Evolutionary conservation across 2,113 vertebrate species (phyloP).

Genomic region (Corydoras maculifer): DNA sequence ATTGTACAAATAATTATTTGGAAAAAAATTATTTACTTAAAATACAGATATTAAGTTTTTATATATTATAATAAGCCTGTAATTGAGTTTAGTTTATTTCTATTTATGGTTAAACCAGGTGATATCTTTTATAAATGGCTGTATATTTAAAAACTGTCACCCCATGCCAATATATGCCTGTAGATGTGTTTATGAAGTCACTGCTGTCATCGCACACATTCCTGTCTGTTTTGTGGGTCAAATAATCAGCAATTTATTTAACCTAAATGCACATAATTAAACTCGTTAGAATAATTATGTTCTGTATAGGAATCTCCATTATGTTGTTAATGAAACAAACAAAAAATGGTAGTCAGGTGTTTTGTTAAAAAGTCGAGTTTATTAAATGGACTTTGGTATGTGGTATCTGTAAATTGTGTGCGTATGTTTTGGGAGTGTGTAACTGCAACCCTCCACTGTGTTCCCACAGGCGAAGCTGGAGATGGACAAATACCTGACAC

Average conservation of each 20-base stretch:
- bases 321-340: too few relatives aligned
- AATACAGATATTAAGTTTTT: background rate
- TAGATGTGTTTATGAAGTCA: constrained; percentile 1
- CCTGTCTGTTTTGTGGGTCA: background rate
- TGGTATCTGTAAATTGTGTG: too few relatives aligned
- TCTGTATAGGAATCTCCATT: too few relatives aligned
- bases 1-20: too few relatives aligned
- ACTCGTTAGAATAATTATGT: too few relatives aligned
- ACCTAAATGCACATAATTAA: too few relatives aligned
- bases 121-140: background rate
- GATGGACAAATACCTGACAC: constrained; percentile 93
- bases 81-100: background rate
- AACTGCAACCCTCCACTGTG: constrained; percentile 24
- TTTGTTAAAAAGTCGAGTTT: too few relatives aligned
- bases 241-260: background rate
- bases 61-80: background rate
- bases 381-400: too few relatives aligned
- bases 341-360: too few relatives aligned
- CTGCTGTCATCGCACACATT: constrained; percentile 18
- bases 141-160: constrained; percentile 26
- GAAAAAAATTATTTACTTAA: background rate
- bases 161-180: background rate
- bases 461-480: constrained; percentile 82
- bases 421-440: too few relatives aligned
- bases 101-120: background rate